Conservation (phyloP, 2,888 invertebrate genomes). For the Andricus quercusramuli region DNA sequence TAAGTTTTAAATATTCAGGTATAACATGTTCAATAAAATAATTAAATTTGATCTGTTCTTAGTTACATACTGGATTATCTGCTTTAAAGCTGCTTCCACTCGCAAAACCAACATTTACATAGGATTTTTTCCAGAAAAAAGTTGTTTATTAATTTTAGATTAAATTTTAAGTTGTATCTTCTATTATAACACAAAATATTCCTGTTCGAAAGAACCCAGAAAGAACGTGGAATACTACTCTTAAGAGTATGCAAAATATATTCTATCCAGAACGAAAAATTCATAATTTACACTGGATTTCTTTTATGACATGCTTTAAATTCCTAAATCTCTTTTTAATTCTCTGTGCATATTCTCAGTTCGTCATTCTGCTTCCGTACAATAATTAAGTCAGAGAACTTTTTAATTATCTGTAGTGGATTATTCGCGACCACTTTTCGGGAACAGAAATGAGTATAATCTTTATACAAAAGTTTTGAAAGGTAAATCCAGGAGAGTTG, state of each 20-base stretch:
- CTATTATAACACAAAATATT: neutral
- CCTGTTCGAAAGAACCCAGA: neutral
- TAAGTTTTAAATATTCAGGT: no score
- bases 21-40: no score
- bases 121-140: neutral
- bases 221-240: neutral
- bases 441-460: neutral
- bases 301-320: slow-evolving; percentile 9
- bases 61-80: no score
- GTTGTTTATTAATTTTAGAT: neutral
- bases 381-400: slow-evolving; percentile 14
- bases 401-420: neutral
- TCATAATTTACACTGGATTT: slow-evolving; percentile 26
- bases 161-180: neutral
- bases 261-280: slow-evolving; percentile 1
- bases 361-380: neutral
- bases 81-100: no score
- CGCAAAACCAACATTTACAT: neutral
- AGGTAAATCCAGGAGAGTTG: neutral
- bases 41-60: no score
- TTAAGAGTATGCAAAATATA: slow-evolving; percentile 14
- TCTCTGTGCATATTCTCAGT: slow-evolving; percentile 8
- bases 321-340: neutral
- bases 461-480: neutral
- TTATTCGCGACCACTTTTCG: neutral